These are phyloP conservation scores for Clarias macrocephalus DNA, from an alignment of 2,113 vertebrate species.

Conservation along the genomic window DNA sequence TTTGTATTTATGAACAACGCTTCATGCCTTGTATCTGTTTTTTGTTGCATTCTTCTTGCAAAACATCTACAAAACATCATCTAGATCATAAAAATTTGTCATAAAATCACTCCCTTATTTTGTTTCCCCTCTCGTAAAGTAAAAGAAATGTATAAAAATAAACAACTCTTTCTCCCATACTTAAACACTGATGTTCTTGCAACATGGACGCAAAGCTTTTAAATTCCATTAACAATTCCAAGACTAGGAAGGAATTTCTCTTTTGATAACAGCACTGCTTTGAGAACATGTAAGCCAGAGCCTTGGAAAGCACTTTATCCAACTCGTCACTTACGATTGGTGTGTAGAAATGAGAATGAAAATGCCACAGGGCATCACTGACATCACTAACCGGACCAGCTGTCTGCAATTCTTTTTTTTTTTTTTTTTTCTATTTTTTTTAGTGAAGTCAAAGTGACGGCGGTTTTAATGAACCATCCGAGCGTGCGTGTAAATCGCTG, in stretches of 20 bases:
- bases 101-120: not conserved
- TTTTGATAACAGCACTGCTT: not conserved
- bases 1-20: not conserved
- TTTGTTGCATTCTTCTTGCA: not conserved
- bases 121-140: not conserved
- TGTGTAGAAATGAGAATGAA: constrained; percentile 18
- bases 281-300: not conserved
- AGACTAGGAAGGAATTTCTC: not conserved
- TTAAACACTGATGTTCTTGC: not conserved
- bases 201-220: not conserved
- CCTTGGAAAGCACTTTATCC: not conserved
- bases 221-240: not conserved
- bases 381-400: constrained; percentile 44
- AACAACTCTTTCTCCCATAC: not conserved
- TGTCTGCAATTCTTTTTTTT: constrained; percentile 20
- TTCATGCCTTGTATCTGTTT: not conserved
- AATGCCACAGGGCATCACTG: constrained; percentile 38
- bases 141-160: not conserved
- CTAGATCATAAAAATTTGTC: not conserved
- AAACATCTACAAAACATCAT: not conserved
- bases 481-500: constrained; percentile 7
- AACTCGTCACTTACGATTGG: constrained; percentile 44
- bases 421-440: not conserved
- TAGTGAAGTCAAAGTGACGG: not conserved
- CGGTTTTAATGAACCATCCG: constrained; percentile 44